These are phyloP conservation scores for Cerastis leucographa DNA, from an alignment of 2,888 invertebrate genomes.

Conservation along the genomic window DNA sequence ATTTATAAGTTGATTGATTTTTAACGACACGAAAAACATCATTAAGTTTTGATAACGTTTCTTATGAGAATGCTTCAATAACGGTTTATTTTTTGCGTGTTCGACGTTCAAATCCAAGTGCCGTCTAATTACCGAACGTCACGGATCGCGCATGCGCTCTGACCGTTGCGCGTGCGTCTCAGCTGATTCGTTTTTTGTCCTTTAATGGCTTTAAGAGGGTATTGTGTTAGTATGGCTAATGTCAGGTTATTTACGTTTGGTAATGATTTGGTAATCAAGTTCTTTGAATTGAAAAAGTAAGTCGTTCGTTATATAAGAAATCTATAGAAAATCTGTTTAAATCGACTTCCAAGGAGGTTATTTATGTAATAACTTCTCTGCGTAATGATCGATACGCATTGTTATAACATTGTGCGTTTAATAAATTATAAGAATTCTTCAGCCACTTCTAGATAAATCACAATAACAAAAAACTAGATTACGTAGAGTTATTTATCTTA, in stretches of 20 bases:
- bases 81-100: constrained; percentile 67
- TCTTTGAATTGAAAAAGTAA: neutral
- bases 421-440: neutral
- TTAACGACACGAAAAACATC: constrained; percentile 25
- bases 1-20: constrained; percentile 22
- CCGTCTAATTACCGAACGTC: constrained; percentile 71
- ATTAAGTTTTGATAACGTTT: constrained; percentile 20
- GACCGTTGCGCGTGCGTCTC: constrained; percentile 76
- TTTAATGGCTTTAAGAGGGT: constrained; percentile 54
- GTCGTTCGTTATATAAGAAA: neutral
- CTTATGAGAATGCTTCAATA: constrained; percentile 31
- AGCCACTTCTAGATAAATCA: neutral
- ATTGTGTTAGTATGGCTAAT: constrained; percentile 60
- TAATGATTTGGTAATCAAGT: constrained; percentile 29
- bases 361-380: constrained; percentile 12
- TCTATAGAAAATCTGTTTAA: neutral
- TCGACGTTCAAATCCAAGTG: constrained; percentile 61
- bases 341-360: neutral
- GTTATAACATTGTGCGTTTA: constrained; percentile 8
- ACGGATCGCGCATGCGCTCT: constrained; percentile 75
- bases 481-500: neutral
- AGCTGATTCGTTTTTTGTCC: constrained; percentile 74
- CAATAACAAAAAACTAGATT: neutral
- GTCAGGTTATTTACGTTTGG: constrained; percentile 28
- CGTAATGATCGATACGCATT: constrained; percentile 25